Conservation (phyloP, 2,113 vertebrate genomes). For the Ursus arctos region DNA sequence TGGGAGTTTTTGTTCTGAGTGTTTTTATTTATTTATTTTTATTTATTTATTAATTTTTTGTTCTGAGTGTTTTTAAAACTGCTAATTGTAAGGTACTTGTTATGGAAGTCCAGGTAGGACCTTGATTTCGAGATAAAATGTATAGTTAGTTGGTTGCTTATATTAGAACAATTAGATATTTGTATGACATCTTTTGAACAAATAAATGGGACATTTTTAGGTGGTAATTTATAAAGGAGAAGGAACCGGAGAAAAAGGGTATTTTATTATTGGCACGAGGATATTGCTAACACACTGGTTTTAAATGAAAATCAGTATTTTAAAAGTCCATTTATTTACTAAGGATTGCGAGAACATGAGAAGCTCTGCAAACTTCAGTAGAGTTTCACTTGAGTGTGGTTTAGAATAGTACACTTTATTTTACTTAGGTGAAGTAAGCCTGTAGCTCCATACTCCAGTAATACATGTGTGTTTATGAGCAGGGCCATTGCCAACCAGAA, state of each 20-base stretch:
- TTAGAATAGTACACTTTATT: slow-evolving; percentile 49
- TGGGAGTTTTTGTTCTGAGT: slow-evolving; percentile 27
- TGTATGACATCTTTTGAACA: slow-evolving; percentile 27
- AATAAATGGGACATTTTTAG: not conserved
- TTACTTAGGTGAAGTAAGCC: not conserved
- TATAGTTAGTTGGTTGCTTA: slow-evolving; percentile 6
- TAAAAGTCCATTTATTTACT: slow-evolving; percentile 30
- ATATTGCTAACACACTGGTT: slow-evolving; percentile 55
- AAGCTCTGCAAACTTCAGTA: not conserved
- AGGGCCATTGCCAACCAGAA: not conserved
- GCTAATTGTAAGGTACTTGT: not conserved
- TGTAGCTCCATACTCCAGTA: not conserved
- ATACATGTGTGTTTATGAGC: not conserved
- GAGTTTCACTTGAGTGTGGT: slow-evolving; percentile 16
- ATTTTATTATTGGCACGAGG: slow-evolving; percentile 55
- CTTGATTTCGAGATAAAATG: slow-evolving; percentile 42
- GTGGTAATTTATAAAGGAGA: slow-evolving; percentile 26
- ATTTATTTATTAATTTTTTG: not conserved
- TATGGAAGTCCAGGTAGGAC: slow-evolving; percentile 7
- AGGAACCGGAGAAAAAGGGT: not conserved
- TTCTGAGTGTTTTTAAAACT: slow-evolving; percentile 49
- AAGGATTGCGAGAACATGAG: slow-evolving; percentile 20
- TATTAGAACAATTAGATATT: slow-evolving; percentile 12
- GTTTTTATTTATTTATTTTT: not conserved
- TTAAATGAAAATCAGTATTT: slow-evolving; percentile 70